Evolutionary conservation across 2,113 vertebrate species (phyloP).

Genomic region (Pyrgilauda ruficollis): DNA sequence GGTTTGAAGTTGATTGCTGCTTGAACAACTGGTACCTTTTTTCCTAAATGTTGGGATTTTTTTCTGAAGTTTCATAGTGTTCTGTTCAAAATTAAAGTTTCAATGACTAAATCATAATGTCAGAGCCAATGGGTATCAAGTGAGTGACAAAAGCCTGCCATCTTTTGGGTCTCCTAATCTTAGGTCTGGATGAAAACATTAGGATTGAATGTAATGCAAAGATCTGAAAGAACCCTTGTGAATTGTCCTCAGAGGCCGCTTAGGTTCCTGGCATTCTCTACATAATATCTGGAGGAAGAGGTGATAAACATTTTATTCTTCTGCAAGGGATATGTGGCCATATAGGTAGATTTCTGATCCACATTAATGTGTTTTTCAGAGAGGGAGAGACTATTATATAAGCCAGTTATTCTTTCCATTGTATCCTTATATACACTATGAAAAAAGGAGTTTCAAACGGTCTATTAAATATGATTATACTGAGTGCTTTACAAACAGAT

Average conservation of each 20-base stretch:
- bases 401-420: neutral
- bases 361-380: neutral
- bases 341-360: neutral
- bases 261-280: rapidly evolving
- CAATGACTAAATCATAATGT: neutral
- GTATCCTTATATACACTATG: neutral
- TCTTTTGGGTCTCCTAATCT: neutral
- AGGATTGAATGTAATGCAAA: neutral
- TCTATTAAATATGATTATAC: neutral
- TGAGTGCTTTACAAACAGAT: neutral
- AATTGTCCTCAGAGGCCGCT: neutral
- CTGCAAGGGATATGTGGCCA: neutral
- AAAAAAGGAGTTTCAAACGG: neutral
- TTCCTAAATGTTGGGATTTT: neutral
- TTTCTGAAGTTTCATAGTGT: neutral
- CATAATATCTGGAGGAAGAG: neutral
- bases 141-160: neutral
- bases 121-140: neutral
- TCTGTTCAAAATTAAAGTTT: neutral
- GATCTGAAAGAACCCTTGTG: neutral
- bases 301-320: neutral
- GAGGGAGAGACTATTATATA: neutral
- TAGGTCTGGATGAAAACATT: neutral
- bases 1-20: neutral
- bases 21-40: neutral